Evolutionary conservation across 2,888 invertebrate species (phyloP).

Genomic region (Chymomyza fuscimana): DNA sequence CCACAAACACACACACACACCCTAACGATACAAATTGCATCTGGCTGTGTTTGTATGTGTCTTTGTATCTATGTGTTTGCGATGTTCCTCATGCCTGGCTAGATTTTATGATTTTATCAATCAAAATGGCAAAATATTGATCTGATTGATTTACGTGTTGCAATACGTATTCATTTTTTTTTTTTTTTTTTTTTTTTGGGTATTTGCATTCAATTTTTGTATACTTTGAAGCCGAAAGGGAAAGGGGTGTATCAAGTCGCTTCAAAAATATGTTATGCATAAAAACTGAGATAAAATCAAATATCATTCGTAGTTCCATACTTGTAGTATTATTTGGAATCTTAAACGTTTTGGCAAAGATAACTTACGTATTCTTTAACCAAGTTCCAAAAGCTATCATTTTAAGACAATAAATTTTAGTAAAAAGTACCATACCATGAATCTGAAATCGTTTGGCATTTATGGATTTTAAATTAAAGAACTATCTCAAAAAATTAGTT

Average conservation of each 20-base stretch:
- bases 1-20: background rate
- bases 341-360: too few relatives aligned
- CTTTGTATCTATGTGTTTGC: conserved; percentile 4
- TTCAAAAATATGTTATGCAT: too few relatives aligned
- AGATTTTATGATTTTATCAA: conserved; percentile 62
- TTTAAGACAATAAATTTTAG: too few relatives aligned
- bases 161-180: conserved; percentile 18
- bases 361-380: too few relatives aligned
- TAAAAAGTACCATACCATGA: too few relatives aligned
- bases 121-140: conserved; percentile 55
- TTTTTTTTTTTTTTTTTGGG: conserved; percentile 20
- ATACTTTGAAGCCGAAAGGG: background rate
- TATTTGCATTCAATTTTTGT: conserved; percentile 1
- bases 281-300: too few relatives aligned
- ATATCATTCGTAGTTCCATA: too few relatives aligned
- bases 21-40: background rate
- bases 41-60: background rate
- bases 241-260: background rate
- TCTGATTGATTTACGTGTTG: conserved; percentile 59
- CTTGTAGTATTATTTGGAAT: too few relatives aligned
- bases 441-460: too few relatives aligned
- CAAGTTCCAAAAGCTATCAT: too few relatives aligned
- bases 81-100: conserved; percentile 30
- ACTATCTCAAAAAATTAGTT: too few relatives aligned
- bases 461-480: too few relatives aligned